A percentile compares a stretch with the other conserved stretches of the same genome.
Evolutionary conservation across 2,797 vertebrate species (phyloP).

Genomic region (Scarus forsteni): DNA sequence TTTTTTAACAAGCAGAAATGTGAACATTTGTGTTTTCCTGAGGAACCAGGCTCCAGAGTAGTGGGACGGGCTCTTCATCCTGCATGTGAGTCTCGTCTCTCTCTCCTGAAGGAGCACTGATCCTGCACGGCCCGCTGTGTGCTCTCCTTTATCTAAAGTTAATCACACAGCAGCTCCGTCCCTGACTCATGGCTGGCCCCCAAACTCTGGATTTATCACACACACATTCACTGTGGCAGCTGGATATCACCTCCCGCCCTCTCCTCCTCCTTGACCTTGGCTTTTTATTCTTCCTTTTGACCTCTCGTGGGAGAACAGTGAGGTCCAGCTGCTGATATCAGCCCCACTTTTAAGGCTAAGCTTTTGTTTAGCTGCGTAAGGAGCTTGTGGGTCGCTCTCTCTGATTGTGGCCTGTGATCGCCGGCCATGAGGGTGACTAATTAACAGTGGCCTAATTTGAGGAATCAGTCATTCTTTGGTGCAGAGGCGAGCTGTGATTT

Average conservation of each 20-base stretch:
- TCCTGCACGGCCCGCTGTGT: slow-evolving; percentile 43
- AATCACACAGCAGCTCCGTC: slow-evolving; percentile 54
- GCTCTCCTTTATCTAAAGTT: slow-evolving; percentile 61
- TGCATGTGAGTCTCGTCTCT: slow-evolving; percentile 30
- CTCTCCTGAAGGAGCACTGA: slow-evolving; percentile 42
- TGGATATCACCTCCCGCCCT: slow-evolving; percentile 38
- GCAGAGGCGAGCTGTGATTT: slow-evolving; percentile 57
- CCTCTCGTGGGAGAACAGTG: slow-evolving; percentile 12
- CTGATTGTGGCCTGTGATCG: slow-evolving; percentile 62
- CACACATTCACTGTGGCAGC: slow-evolving; percentile 42
- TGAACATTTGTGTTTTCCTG: not conserved
- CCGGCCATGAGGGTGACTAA: slow-evolving; percentile 62
- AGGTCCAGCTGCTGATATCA: slow-evolving; percentile 66
- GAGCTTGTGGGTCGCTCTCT: slow-evolving; percentile 67
- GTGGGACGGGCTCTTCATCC: not conserved
- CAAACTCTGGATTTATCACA: slow-evolving; percentile 64
- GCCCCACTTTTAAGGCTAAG: slow-evolving; percentile 54
- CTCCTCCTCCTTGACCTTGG: slow-evolving; percentile 48
- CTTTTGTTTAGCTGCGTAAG: slow-evolving; percentile 60
- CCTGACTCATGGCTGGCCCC: slow-evolving; percentile 44
- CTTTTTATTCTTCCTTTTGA: slow-evolving; percentile 18
- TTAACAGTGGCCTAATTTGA: slow-evolving; percentile 64
- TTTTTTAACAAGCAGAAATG: slow-evolving; percentile 11
- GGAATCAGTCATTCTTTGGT: slow-evolving; percentile 65
- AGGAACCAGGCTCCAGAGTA: not conserved